These are phyloP conservation scores for Acrocephalus arundinaceus DNA, from an alignment of 2,113 vertebrate genomes.

Conservation along the genomic window DNA sequence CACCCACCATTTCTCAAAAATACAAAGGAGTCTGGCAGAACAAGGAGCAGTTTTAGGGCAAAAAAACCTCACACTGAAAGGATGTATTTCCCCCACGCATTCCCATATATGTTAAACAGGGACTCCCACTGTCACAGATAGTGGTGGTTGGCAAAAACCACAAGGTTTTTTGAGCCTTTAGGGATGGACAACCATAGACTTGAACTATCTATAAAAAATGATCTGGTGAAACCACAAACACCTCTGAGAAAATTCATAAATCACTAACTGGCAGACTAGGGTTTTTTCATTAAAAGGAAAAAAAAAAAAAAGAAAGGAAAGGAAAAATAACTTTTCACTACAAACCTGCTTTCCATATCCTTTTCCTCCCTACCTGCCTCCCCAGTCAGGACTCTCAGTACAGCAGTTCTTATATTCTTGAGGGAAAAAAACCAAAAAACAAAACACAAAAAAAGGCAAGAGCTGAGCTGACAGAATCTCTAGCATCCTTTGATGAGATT, in stretches of 20 bases:
- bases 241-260: background rate
- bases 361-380: background rate
- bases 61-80: fast-evolving
- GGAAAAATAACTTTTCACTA: background rate
- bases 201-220: background rate
- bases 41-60: background rate
- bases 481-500: background rate
- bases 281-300: background rate
- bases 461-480: background rate
- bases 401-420: background rate
- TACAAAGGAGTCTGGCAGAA: background rate
- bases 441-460: background rate
- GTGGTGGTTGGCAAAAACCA: background rate
- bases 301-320: background rate
- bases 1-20: background rate
- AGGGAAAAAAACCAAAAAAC: background rate
- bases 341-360: background rate
- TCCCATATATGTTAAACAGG: background rate
- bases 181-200: background rate
- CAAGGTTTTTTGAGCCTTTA: background rate
- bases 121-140: background rate
- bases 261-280: background rate
- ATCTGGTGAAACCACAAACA: background rate
- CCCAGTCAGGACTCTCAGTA: background rate
- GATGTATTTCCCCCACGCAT: fast-evolving